Evolutionary conservation across 2,113 vertebrate genomes (phyloP).

Genomic region (Sprattus sprattus): DNA sequence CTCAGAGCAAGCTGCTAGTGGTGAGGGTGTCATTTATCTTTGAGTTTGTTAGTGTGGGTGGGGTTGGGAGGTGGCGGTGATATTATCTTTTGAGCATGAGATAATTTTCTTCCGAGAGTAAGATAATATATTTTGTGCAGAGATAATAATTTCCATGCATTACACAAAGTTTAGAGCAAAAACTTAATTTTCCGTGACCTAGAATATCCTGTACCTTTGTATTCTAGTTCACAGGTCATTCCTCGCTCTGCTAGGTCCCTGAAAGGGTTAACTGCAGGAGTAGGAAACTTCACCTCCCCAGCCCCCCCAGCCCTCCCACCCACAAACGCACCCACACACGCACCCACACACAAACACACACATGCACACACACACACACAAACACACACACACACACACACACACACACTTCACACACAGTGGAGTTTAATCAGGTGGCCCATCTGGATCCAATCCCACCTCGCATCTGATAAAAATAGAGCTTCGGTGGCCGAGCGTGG

Average conservation of each 20-base stretch:
- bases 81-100: neutral
- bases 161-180: neutral
- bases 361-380: neutral
- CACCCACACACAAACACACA: neutral
- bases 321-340: neutral
- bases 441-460: constrained; percentile 70
- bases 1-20: neutral
- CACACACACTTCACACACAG: constrained; percentile 7
- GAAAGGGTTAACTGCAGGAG: neutral
- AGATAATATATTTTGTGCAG: neutral
- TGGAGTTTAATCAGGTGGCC: constrained; percentile 48
- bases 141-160: neutral
- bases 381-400: constrained; percentile 1
- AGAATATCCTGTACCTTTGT: neutral
- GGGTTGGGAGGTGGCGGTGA: neutral
- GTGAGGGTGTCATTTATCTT: neutral
- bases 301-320: too few species aligned
- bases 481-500: constrained; percentile 40
- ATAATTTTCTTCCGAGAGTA: neutral
- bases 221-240: neutral
- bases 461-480: constrained; percentile 64
- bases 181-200: neutral
- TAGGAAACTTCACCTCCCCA: neutral
- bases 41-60: neutral
- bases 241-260: neutral